Percentiles rank a stretch among this genome's conserved stretches.
These are phyloP conservation scores for Peromyscus aztecus DNA, from an alignment of 2,797 vertebrate genomes.

Conservation along the genomic window DNA sequence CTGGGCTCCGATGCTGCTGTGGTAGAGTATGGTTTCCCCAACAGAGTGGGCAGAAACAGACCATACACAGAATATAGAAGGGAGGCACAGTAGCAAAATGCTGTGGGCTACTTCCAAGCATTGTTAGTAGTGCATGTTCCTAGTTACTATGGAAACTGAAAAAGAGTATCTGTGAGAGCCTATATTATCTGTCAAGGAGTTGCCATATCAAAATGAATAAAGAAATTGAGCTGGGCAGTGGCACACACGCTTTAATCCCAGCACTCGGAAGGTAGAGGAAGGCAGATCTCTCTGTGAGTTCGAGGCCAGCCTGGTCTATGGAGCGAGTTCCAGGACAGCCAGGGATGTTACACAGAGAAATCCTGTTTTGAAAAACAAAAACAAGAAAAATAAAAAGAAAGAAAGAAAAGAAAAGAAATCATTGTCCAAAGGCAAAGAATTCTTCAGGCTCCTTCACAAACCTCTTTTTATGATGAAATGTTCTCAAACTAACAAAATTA, in stretches of 20 bases:
- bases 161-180: background rate
- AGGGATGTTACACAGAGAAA: no score
- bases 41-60: background rate
- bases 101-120: no score
- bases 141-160: background rate
- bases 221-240: no score
- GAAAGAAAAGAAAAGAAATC: background rate
- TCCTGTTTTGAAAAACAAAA: no score
- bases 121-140: background rate
- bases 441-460: background rate
- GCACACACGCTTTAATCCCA: no score
- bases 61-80: background rate
- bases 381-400: no score
- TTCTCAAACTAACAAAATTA: conserved; percentile 11
- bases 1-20: no score
- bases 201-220: background rate
- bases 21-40: background rate
- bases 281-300: no score
- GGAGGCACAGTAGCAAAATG: background rate
- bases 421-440: background rate
- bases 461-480: background rate
- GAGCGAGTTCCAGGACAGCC: no score
- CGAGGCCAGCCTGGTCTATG: no score
- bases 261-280: no score
- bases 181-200: background rate